Conservation (phyloP, 2,797 vertebrate genomes). For the Streptopelia turtur region DNA sequence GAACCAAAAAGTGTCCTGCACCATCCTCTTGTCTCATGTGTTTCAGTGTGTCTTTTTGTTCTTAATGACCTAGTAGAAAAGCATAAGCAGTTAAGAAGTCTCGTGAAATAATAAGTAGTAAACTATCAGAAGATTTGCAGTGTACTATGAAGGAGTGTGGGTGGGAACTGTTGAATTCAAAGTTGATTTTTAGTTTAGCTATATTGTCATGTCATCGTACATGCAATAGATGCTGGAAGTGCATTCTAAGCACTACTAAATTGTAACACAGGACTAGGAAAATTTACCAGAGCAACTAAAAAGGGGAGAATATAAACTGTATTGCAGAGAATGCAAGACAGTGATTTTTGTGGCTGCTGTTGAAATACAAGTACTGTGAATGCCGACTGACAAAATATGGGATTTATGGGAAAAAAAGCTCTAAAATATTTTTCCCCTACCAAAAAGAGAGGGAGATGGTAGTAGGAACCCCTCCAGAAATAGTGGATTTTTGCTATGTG, state of each 20-base stretch:
- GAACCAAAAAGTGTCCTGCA: neutral
- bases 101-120: neutral
- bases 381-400: constrained; percentile 68
- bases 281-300: constrained; percentile 57
- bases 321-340: constrained; percentile 56
- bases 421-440: constrained; percentile 65
- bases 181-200: constrained; percentile 4
- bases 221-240: neutral
- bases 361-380: constrained; percentile 76
- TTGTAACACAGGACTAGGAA: constrained; percentile 50
- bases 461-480: constrained; percentile 34
- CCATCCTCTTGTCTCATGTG: neutral
- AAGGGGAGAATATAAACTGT: constrained; percentile 35
- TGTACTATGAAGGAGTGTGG: neutral
- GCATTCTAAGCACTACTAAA: neutral
- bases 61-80: neutral
- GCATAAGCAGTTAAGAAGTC: neutral
- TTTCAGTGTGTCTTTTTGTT: neutral
- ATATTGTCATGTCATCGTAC: neutral
- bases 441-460: neutral
- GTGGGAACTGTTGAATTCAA: neutral
- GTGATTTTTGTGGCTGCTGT: constrained; percentile 17
- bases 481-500: constrained; percentile 2
- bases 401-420: constrained; percentile 75
- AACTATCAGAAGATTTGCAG: neutral